phyloP scores from a whole-genome alignment of 2,113 vertebrate species.

The Grammomys surdaster region DNA sequence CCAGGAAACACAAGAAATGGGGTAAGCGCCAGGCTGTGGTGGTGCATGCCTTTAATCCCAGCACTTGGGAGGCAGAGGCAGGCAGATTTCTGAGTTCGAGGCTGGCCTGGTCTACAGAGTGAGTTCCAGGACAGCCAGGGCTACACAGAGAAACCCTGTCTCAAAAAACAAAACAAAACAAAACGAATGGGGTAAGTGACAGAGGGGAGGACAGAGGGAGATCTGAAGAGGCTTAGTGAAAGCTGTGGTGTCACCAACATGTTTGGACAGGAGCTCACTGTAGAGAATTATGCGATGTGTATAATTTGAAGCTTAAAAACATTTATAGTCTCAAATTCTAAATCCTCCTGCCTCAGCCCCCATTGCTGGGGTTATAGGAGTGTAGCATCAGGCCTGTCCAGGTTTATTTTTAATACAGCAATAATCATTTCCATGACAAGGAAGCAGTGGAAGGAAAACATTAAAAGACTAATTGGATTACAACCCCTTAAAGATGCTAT shows the following conservation, averaged over 20 bases:
- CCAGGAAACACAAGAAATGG: not conserved
- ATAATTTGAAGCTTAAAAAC: constrained; percentile 26
- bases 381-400: not conserved
- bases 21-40: no score
- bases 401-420: constrained; percentile 29
- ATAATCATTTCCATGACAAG: constrained; percentile 7
- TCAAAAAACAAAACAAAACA: no score
- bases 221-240: not conserved
- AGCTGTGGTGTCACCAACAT: not conserved
- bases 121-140: no score
- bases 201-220: not conserved
- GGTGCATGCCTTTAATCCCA: no score
- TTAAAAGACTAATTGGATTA: not conserved
- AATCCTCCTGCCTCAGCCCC: not conserved
- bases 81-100: no score
- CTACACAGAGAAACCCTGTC: no score
- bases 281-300: not conserved
- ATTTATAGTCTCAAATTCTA: not conserved
- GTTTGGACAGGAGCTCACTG: not conserved
- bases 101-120: no score
- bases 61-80: no score
- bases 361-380: not conserved
- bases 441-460: constrained; percentile 5
- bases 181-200: not conserved
- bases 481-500: not conserved